Base-by-base conservation (phyloP, 2,888 invertebrate genomes). In the Nymphalis urticae region DNA sequence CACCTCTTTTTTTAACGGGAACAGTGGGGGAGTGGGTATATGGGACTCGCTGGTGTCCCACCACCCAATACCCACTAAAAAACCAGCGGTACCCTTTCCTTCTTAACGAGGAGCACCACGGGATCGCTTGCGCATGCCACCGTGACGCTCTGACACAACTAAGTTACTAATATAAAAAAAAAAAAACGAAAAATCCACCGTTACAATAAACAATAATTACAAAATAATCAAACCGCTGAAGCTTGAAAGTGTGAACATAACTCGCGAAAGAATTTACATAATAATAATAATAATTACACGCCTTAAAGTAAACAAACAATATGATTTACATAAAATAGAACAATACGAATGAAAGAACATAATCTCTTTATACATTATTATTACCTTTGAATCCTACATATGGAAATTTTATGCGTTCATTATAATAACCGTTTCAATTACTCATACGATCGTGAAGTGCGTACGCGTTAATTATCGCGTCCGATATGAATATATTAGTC, bases 401-500 rank as follows among this genome's bases (percentile, higher is more conserved):
- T 19, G 51, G 51, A 21, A 19, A 56, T 56, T 32, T 32, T 32
- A 32, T 32, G 32, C 17, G 32, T 8, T 32, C 17, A 63, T 68
- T 68, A 67, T n/a, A 48, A 50, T 62, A 58, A 62, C 51, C 36
- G 8, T 58, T 67, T 62, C 36, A 53, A 42, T 54, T 21, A 67
- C 48, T 36, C 48, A 59, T 51, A 58, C 50, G 42, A 47, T 61
- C 17, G 53, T 62, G 36, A 66, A 66, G 17, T 47, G 19, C 48
- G 36, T 66, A 65, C 51, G 17, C 27, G 48, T 54, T 48, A 48
- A 48, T 16, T 53, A 50, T 16, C 48, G 17, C 19, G 56, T 47
- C 24, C 48, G 58, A 66, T 66, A 48, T 62, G 51, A 51, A 53
- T 66, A 36, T 59, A 62, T 70, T 70, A 66, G 66, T 70, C 70